Base-by-base conservation (phyloP, 2,113 vertebrate species). In the Synodontis membranacea region DNA sequence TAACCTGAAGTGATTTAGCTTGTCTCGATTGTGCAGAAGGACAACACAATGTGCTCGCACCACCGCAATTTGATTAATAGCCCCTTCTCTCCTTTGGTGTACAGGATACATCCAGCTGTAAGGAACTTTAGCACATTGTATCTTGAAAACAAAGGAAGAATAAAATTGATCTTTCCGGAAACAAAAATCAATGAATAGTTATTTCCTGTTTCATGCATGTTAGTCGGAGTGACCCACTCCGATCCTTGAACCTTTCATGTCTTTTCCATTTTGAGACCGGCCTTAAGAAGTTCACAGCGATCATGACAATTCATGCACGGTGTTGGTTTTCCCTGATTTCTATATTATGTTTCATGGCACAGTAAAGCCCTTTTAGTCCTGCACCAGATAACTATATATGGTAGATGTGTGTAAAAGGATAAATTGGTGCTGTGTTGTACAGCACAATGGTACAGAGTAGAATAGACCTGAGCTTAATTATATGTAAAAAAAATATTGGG, bases 81-180 rank as follows among this genome's bases (percentile, higher is more conserved):
- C 93, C 92, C 92, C 92, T 93, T 34, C 94, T 94, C 91, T 92
- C 86, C 89, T 88, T 44, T 85, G 90, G 90, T 92, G 91, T 94
- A 93, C 89, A 76, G 93, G 94, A 95, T 94, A 94, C 91, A 93
- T 94, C 94, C 94, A 94, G 94, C 93, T 92, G 90, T 93, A 91
- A 86, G 89, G 89, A 91, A 93, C 93, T 93, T 92, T 94, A 92
- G 91, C 92, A 93, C 93, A 95, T 94, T 95, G 94, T 95, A 93
- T 94, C 94, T 92, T 89, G 93, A 94, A 95, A 95, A 95, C 95
- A 95, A 95, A 95, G 92, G 94, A 94, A 95, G 93, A 95, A 94
- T 93, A 93, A 94, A 95, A 95, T 96, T 94, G 95, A 96, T 96
- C 94, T 94, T 94, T 94, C 91, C 92, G 93, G 93, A 95, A 94